phyloP scores from a whole-genome alignment of 1,140 invertebrate species.

The Apolygus lucorum region DNA sequence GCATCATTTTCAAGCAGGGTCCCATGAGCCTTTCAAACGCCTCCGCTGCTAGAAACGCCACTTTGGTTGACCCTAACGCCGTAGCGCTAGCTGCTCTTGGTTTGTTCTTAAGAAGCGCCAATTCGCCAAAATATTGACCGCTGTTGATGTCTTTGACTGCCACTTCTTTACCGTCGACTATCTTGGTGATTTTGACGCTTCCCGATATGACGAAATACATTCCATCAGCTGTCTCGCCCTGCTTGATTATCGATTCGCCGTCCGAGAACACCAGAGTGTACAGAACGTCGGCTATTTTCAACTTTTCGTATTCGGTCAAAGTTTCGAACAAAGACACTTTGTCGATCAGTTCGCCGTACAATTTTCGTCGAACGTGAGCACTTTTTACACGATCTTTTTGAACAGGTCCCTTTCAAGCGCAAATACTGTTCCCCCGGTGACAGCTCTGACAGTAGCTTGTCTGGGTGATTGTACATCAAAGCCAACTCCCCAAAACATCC shows the following conservation, averaged over 20 bases:
- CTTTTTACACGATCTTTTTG: conserved; percentile 89
- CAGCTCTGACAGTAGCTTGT: conserved; percentile 77
- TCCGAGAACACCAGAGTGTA: conserved; percentile 63
- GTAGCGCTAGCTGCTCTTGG: conserved; percentile 88
- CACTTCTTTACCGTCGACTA: conserved; percentile 61
- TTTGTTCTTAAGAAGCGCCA: conserved; percentile 90
- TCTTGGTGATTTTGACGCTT: conserved; percentile 65
- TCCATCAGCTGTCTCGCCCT: conserved; percentile 86
- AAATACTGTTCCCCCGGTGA: conserved; percentile 83
- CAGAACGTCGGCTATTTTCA: conserved; percentile 92
- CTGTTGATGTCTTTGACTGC: conserved; percentile 51
- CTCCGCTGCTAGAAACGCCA: conserved; percentile 90
- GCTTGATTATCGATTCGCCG: conserved; percentile 77
- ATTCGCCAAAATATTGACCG: conserved; percentile 89
- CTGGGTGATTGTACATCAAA: conserved; percentile 95
- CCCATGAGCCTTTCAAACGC: conserved; percentile 94
- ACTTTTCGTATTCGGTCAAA: conserved; percentile 63
- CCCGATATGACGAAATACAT: conserved; percentile 97
- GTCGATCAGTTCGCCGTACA: conserved; percentile 87
- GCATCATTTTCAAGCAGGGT: conserved; percentile 98
- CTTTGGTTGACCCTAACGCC: conserved; percentile 67
- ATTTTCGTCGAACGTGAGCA: conserved; percentile 93
- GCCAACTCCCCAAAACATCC: conserved; percentile 95
- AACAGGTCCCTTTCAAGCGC: conserved; percentile 94
- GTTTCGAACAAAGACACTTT: conserved; percentile 69